phyloP scores from a whole-genome alignment of 2,888 invertebrate species.

The Watsonalla binaria region DNA sequence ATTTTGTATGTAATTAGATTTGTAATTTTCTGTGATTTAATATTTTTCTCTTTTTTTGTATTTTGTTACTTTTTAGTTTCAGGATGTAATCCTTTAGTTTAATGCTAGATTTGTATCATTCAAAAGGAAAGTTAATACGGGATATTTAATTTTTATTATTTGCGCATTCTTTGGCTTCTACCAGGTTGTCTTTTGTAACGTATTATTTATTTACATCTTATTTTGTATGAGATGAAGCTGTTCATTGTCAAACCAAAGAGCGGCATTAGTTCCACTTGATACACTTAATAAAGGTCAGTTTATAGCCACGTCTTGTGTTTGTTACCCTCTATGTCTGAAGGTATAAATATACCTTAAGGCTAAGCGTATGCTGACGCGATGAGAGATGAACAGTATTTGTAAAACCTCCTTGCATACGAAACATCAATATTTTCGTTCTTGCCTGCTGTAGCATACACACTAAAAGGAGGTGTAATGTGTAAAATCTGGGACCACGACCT shows the following conservation, averaged over 20 bases:
- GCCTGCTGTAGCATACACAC: too few relatives aligned
- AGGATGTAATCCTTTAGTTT: constrained; percentile 65
- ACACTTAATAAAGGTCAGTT: constrained; percentile 10
- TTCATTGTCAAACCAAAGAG: constrained; percentile 53
- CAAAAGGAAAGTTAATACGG: constrained; percentile 14
- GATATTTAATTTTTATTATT: constrained; percentile 16
- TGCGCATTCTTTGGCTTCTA: constrained; percentile 25
- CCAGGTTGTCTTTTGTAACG: constrained; percentile 28
- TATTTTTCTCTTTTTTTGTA: constrained; percentile 47
- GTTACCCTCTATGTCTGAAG: too few relatives aligned
- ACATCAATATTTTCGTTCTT: too few relatives aligned
- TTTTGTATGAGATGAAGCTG: constrained; percentile 13
- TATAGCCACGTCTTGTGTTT: too few relatives aligned
- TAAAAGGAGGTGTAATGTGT: too few relatives aligned
- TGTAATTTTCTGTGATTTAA: constrained; percentile 70
- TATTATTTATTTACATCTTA: constrained; percentile 2
- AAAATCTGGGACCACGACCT: too few relatives aligned
- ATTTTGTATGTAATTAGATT: constrained; percentile 44
- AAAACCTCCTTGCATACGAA: too few relatives aligned
- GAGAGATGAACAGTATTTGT: too few relatives aligned
- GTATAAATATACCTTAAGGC: too few relatives aligned
- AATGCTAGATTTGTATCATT: constrained; percentile 47
- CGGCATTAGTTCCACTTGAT: constrained; percentile 37
- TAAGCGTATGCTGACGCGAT: too few relatives aligned
- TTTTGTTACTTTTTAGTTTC: constrained; percentile 53